Evolutionary conservation across 1,140 invertebrate genomes (phyloP), one percentile per base, ranked within the genome.

Genomic region (Phymastichus coffea): DNA sequence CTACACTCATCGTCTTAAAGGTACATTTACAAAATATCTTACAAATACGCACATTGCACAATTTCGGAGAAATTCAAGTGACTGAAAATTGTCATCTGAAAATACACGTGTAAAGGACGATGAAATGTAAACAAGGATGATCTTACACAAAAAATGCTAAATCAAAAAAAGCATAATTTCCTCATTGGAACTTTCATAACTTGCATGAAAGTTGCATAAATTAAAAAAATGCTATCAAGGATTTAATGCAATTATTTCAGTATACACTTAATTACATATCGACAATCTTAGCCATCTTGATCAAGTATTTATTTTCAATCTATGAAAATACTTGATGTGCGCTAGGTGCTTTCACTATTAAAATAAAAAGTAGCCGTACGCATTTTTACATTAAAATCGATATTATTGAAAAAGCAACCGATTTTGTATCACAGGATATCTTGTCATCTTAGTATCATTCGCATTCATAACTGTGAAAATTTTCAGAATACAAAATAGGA

Each of bases 401-500:
- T 3, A 35, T 25, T 20, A 57, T 10, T 19, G 4, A 48, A 46
- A 46, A 28, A 38, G 28, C n/a, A 47, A 47, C 23, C 10, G 30
- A 48, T 41, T 40, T 58, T 49, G 40, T 57, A 58, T 58, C 56
- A 51, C 56, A 58, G 56, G 56, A 43, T 51, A 20, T 51, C n/a
- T 48, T 26, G 22, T 25, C 23, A 17, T 47, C 25, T 30, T 23
- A 12, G 8, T 48, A 9, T 49, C 44, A 41, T 41, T 43, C 17
- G 35, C 35, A 48, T 17, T 40, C 30, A n/a, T n/a, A n/a, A 43
- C 30, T 48, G 57, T 71, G 75, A 53, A 75, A 74, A 76, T 66
- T 43, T 28, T 41, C 65, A 37, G 40, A 58, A 64, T 75, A 71
- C 56, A 75, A 74, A 77, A 74, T 69, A 71, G 76, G 74, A 78